Base-by-base conservation (phyloP, 1,140 invertebrate species). In the Danaus plexippus region DNA sequence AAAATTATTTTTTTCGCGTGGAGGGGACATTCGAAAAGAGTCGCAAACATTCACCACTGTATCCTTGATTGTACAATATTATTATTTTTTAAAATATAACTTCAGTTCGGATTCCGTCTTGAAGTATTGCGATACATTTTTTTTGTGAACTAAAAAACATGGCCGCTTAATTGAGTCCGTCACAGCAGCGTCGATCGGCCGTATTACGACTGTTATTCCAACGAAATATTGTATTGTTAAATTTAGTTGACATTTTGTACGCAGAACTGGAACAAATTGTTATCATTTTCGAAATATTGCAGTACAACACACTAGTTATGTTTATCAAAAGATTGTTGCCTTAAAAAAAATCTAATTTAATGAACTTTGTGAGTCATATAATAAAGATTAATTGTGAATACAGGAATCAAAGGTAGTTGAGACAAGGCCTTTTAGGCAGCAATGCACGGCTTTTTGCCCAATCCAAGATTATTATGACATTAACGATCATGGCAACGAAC, bases 381-480 rank as follows among this genome's bases (percentile, higher is more conserved):
- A 32, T 6, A 32, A 32, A 2, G 4, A 32, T 6, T 32, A 32
- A 32, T 32, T 32, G 22, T 12, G 45, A 9, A 15, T 47, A 47
- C 15, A 15, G 15, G 15, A 15, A 47, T 11, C 45, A 15, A 11
- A 47, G 15, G 11, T 11, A 15, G 15, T 47, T 9, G 1, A 47
- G 18, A 49, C 47, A 49, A 52, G 47, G 43, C 54, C 57, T 59
- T 61, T 66, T 61, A 60, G 54, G 61, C 54, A 54, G 50, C 42
- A 50, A 57, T 43, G 56, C 51, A 59, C 40, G 57, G 12, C 9
- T 54, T 13, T 54, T 61, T 69, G 54, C 59, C 56, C 62, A 66
- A 66, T 62, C 56, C 51, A 47, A 58, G 46, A 64, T 64, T 64
- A 66, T 69, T 69, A 69, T 66, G 67, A 66, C 67, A 60, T 52